Evolutionary conservation across 2,113 vertebrate species (phyloP).

Genomic region (Gadus chalcogrammus): DNA sequence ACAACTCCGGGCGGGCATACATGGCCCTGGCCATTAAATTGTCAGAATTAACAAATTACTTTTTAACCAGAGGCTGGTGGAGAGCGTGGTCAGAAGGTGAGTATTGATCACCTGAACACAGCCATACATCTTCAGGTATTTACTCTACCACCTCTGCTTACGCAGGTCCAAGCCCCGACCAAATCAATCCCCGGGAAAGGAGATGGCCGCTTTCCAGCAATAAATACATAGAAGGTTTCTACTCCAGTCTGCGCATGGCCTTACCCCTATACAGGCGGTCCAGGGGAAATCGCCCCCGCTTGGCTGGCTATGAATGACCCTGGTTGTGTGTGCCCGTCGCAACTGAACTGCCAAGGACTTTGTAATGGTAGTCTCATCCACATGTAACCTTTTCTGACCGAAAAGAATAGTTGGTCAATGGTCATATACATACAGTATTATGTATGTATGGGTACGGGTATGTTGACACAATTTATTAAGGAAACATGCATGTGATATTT

Average conservation of each 20-base stretch:
- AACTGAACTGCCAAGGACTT: too few species aligned
- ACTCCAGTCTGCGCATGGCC: constrained; percentile 50
- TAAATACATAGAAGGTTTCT: constrained; percentile 77
- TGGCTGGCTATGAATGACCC: constrained; percentile 68
- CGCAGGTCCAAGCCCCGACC: constrained; percentile 82
- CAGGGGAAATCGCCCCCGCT: constrained; percentile 55
- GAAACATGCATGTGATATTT: too few species aligned
- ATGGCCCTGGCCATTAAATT: constrained; percentile 96
- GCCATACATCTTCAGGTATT: constrained; percentile 98
- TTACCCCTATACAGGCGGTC: constrained; percentile 29
- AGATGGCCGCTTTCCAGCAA: constrained; percentile 80
- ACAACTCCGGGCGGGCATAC: constrained; percentile 64
- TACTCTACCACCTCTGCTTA: constrained; percentile 91
- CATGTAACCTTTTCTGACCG: too few species aligned
- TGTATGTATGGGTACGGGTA: too few species aligned
- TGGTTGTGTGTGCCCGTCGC: constrained; percentile 41
- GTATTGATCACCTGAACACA: constrained; percentile 93
- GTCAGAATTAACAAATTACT: constrained; percentile 99
- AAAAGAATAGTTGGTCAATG: too few species aligned
- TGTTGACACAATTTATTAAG: too few species aligned
- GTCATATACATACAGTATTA: too few species aligned
- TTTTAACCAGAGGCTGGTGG: constrained; percentile 94
- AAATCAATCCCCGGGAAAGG: constrained; percentile 90
- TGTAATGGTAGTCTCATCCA: too few species aligned
- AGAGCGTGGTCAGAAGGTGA: constrained; percentile 84